Base-by-base conservation (phyloP, 1,140 invertebrate genomes). In the Pogonomyrmex californicus region DNA sequence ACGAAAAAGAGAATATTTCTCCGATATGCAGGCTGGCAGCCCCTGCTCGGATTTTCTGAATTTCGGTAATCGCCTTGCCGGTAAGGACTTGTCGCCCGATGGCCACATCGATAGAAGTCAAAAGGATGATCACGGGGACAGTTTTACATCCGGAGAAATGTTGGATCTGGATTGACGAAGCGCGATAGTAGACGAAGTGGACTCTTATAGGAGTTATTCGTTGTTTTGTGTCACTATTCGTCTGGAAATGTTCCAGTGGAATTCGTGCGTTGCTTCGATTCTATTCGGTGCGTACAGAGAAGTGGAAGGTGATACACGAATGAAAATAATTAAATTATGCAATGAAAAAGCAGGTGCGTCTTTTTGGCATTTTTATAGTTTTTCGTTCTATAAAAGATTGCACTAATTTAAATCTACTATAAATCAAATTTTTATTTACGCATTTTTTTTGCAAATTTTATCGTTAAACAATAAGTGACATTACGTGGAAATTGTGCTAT, bases 31-130 rank as follows among this genome's bases (percentile, higher is more conserved):
- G 92, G 89, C 92, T 10, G 91, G 89, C 75, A 93, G 92, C 58
- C 91, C 92, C 41, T 91, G 91, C 12, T 70, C 89, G 5, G 90
- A 93, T 85, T 93, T 92, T 66, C 82, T 93, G 70, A 92, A 90
- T 87, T 91, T 93, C 68, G 91, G 91, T 71, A 92, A 90, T 77
- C 91, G 87, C n/a, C 33, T 89, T 5, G 54, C 73, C 44, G 86
- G 87, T 33, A 91, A 88, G 68, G 86, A 86, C 33, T 76, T 58
- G 54, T 91, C 66, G 36, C 86, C 92, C 4, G 77, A 82, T n/a
- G 86, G 73, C 51, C 87, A 87, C 38, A 73, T 88, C 51, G 89
- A 91, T 38, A 86, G 90, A 47, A 62, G 56, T 12, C 90, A 87
- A 10, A 90, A 91, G 38, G 68, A 75, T 7, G 88, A 90, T 60